These are phyloP conservation scores for Dione vanillae DNA, from an alignment of 2,888 invertebrate genomes.

Conservation along the genomic window DNA sequence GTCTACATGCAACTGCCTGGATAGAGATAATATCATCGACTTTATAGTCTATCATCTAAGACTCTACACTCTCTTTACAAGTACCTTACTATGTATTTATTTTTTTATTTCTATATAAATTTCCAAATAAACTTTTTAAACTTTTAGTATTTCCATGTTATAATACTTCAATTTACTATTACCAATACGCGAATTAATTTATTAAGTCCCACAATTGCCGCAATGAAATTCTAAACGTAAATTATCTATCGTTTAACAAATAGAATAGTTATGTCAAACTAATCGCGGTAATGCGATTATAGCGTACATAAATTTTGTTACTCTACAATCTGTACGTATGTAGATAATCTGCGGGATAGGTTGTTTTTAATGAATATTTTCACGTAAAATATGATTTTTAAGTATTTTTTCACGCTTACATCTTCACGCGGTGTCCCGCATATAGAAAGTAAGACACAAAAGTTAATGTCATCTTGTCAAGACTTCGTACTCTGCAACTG, in stretches of 20 bases:
- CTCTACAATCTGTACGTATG: constrained; percentile 7
- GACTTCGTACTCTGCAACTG: too few relatives aligned
- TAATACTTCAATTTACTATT: not conserved
- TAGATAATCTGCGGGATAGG: too few relatives aligned
- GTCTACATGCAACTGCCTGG: too few relatives aligned
- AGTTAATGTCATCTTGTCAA: too few relatives aligned
- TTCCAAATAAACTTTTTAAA: too few relatives aligned
- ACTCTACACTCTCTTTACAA: too few relatives aligned
- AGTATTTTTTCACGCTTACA: not conserved
- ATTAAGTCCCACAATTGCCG: not conserved
- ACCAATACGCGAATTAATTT: not conserved
- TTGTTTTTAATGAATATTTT: not conserved
- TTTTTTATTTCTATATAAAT: too few relatives aligned
- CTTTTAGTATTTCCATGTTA: not conserved
- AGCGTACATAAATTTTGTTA: constrained; percentile 5
- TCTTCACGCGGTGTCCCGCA: too few relatives aligned
- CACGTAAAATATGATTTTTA: not conserved
- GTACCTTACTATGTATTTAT: too few relatives aligned
- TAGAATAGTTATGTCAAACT: constrained; percentile 10
- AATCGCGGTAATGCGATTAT: constrained; percentile 14
- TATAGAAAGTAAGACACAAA: too few relatives aligned
- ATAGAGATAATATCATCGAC: too few relatives aligned
- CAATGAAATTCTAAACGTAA: not conserved
- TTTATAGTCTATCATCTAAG: too few relatives aligned
- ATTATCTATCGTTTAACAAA: constrained; percentile 14